Percentiles rank a stretch among this genome's conserved stretches.
phyloP scores from a whole-genome alignment of 2,797 vertebrate genomes.

The Dendrocincla fuliginosa region DNA sequence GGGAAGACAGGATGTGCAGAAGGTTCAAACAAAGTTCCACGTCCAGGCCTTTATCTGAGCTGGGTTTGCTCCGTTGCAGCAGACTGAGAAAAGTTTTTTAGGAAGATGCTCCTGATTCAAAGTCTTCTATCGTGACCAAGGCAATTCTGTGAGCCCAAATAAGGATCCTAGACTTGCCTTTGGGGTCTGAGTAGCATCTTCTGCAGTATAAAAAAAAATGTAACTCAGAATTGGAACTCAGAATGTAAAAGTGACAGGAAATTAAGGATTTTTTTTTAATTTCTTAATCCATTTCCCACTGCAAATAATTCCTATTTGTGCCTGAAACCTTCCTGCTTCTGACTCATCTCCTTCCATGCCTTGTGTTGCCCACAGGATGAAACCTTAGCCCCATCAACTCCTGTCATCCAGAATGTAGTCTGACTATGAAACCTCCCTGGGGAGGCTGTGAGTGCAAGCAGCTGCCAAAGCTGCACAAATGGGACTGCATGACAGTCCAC shows the following conservation, averaged over 20 bases:
- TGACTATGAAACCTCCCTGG: constrained; percentile 20
- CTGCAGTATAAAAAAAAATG: neutral
- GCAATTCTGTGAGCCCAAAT: neutral
- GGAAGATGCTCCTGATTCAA: neutral
- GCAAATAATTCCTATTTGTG: neutral
- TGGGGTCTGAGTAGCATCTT: neutral
- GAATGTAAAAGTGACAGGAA: neutral
- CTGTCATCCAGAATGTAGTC: constrained; percentile 1
- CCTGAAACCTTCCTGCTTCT: neutral
- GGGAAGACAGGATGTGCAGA: neutral
- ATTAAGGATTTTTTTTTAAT: neutral
- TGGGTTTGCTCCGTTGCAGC: neutral
- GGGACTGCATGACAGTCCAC: neutral
- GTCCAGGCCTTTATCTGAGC: neutral
- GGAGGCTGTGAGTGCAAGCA: neutral
- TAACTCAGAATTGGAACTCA: neutral
- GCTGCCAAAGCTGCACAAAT: neutral
- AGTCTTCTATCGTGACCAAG: neutral
- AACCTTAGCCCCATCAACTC: constrained; percentile 2
- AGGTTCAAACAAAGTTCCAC: neutral
- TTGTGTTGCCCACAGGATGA: neutral
- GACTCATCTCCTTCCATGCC: neutral
- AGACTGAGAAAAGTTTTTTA: neutral
- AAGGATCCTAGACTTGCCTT: neutral
- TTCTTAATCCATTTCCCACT: neutral